phyloP scores from a whole-genome alignment of 2,797 vertebrate genomes.

The Coranthus polyacanthus region DNA sequence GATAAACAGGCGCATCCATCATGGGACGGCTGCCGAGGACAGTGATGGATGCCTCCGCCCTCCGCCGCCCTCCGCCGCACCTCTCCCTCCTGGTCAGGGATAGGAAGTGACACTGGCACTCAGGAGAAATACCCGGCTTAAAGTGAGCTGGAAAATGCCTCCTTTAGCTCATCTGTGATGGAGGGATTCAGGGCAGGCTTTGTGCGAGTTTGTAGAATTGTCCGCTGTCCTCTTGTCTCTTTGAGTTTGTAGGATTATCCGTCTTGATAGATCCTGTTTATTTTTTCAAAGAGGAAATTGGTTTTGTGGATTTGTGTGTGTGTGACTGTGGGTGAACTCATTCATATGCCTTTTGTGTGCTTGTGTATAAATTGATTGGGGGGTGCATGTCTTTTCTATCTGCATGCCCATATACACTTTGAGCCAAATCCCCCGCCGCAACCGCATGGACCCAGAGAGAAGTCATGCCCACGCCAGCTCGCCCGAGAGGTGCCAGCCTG shows the following conservation, averaged over 20 bases:
- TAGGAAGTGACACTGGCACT: slow-evolving; percentile 70
- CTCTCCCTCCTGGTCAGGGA: slow-evolving; percentile 69
- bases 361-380: slow-evolving; percentile 55
- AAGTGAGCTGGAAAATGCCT: slow-evolving; percentile 56
- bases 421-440: slow-evolving; percentile 50
- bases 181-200: slow-evolving; percentile 55
- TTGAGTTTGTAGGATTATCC: slow-evolving; percentile 67
- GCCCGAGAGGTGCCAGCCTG: slow-evolving; percentile 78
- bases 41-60: slow-evolving; percentile 80
- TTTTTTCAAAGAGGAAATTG: slow-evolving; percentile 65
- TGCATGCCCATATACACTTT: slow-evolving; percentile 49
- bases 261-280: slow-evolving; percentile 68
- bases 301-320: slow-evolving; percentile 50
- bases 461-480: slow-evolving; percentile 62
- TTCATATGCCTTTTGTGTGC: slow-evolving; percentile 39
- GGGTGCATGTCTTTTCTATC: slow-evolving; percentile 53
- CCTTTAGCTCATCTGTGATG: slow-evolving; percentile 45
- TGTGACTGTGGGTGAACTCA: slow-evolving; percentile 32
- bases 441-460: slow-evolving; percentile 64
- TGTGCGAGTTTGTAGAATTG: slow-evolving; percentile 31
- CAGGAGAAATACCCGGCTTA: slow-evolving; percentile 70
- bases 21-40: slow-evolving; percentile 68
- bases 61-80: slow-evolving; percentile 51
- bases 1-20: slow-evolving; percentile 86
- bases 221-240: slow-evolving; percentile 57